Percentiles rank a stretch among this genome's conserved stretches.
Conservation (phyloP, 2,888 invertebrate species). For the Lithosia quadra region DNA sequence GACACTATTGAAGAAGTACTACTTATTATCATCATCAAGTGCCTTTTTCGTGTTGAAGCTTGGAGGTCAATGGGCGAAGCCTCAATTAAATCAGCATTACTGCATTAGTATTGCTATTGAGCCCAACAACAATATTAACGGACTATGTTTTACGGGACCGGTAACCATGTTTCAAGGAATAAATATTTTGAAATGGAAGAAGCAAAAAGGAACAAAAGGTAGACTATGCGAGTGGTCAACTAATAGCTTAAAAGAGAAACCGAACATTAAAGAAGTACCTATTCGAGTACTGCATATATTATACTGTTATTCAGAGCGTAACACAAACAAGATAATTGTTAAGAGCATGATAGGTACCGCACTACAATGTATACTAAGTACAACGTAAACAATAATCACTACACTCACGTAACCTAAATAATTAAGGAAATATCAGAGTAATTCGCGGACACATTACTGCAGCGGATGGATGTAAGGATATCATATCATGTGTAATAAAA, state of each 20-base stretch:
- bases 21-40: neutral
- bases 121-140: neutral
- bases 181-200: neutral
- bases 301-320: constrained; percentile 19
- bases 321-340: constrained; percentile 14
- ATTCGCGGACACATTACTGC: neutral
- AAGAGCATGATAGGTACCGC: constrained; percentile 4
- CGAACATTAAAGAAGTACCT: neutral
- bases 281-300: neutral
- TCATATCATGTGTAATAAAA: too few species aligned
- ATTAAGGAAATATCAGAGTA: constrained; percentile 7
- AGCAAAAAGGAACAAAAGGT: neutral
- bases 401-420: constrained; percentile 26
- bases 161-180: neutral
- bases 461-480: constrained; percentile 12
- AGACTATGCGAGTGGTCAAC: neutral
- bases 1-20: neutral
- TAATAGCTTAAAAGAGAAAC: neutral
- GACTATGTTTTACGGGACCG: too few species aligned
- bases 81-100: neutral
- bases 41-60: neutral
- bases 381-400: constrained; percentile 30
- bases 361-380: neutral
- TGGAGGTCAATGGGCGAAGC: neutral
- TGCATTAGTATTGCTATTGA: neutral